Base-by-base conservation (phyloP, 2,888 invertebrate species). In the Pheosia gnoma region DNA sequence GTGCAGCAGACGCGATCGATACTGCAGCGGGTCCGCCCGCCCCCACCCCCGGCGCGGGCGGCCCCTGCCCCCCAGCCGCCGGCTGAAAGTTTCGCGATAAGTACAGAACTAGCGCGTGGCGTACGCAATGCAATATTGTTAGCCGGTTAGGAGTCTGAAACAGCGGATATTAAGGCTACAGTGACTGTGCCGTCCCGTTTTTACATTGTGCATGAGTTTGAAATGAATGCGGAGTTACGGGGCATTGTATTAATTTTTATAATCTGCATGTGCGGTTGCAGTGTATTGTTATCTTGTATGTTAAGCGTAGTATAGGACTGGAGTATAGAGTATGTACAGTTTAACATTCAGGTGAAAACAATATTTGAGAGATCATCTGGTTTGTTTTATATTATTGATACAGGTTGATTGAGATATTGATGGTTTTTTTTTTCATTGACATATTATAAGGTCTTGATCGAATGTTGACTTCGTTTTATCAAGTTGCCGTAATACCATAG, bases 81-180 rank as follows among this genome's bases (percentile, higher is more conserved):
- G 88, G 87, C 91, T 91, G 92, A 91, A 93, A 93, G 86, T 93
- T 93, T 92, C 86, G 89, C 90, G 92, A 92, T 92, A 93, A 93
- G 92, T 93, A 91, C 89, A 86, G 88, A 92, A 92, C 91, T 91
- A 93, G 89, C 93, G 93, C 91, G 93, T 91, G 87, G 87, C 85
- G 90, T 91, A 93, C 93, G 93, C 93, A 93, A 91, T 87, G 91
- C 93, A 93, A 93, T 93, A 93, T 92, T 92, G 93, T 93, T 92
- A 91, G 90, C 90, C 87, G 87, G 90, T 90, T 91, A 89, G 89
- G 90, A 91, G 91, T 86, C 88, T 91, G 88, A 87, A 91, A 91
- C 91, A 88, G 88, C 91, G 91, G 92, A 91, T 91, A 92, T 92
- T 91, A 93, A 91, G 90, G 89, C 90, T 87, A 88, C 87, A 87